phyloP scores from a whole-genome alignment of 2,797 vertebrate species.

The Chelidonichthys spinosus region DNA sequence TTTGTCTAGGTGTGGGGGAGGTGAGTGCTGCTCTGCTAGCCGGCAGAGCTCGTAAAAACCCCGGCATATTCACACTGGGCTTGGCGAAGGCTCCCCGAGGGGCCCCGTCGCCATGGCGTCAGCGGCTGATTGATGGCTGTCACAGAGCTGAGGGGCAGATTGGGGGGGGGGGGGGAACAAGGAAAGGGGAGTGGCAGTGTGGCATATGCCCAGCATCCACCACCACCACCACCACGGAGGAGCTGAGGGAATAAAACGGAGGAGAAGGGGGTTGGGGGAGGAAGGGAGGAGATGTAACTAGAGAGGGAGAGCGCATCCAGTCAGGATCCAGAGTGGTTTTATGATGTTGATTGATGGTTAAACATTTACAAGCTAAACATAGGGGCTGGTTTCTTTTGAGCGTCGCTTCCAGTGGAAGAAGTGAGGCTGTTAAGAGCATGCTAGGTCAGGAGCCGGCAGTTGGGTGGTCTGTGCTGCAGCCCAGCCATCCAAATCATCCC shows the following conservation, averaged over 20 bases:
- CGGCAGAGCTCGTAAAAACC: constrained; percentile 78
- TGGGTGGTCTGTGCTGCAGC: constrained; percentile 64
- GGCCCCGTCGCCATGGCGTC: constrained; percentile 75
- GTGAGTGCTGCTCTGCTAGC: constrained; percentile 71
- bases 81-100: constrained; percentile 74
- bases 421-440: constrained; percentile 58
- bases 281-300: constrained; percentile 32
- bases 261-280: constrained; percentile 45
- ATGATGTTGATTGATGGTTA: constrained; percentile 83
- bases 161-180: constrained; percentile 53
- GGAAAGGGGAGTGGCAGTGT: constrained; percentile 78
- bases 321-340: constrained; percentile 70
- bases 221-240: constrained; percentile 50
- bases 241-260: constrained; percentile 51
- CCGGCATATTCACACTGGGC: constrained; percentile 72
- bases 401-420: constrained; percentile 69
- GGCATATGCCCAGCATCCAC: constrained; percentile 80
- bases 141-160: constrained; percentile 79
- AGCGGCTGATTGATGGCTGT: constrained; percentile 87
- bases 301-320: constrained; percentile 49
- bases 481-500: constrained; percentile 2
- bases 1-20: constrained; percentile 85
- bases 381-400: constrained; percentile 62
- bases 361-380: constrained; percentile 84
- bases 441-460: constrained; percentile 37